phyloP scores from a whole-genome alignment of 2,113 vertebrate species.

The Rhizomys pruinosus region DNA sequence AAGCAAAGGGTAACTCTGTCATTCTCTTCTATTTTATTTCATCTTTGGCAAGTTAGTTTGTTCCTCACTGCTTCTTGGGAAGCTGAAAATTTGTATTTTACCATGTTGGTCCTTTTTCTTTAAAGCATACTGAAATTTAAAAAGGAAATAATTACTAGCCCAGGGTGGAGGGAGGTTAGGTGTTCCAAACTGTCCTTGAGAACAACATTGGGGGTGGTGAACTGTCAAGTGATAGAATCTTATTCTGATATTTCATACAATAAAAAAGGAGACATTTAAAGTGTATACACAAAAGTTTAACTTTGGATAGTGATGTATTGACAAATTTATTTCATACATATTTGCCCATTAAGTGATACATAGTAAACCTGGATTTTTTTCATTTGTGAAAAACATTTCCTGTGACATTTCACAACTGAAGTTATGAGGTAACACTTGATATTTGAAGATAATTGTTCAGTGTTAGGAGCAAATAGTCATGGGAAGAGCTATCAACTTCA shows the following conservation, averaged over 20 bases:
- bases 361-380: conserved; percentile 45
- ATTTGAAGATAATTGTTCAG: conserved; percentile 20
- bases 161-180: not conserved
- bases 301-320: conserved; percentile 12
- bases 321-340: not conserved
- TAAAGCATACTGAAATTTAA: conserved; percentile 20
- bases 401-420: not conserved
- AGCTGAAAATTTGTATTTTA: conserved; percentile 27
- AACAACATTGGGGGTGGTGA: not conserved
- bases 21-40: conserved; percentile 24
- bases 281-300: conserved; percentile 6
- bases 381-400: conserved; percentile 38
- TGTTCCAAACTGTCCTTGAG: not conserved
- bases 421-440: conserved; percentile 29
- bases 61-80: not conserved
- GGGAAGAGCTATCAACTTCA: not conserved
- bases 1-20: conserved; percentile 55
- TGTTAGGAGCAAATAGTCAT: conserved; percentile 21
- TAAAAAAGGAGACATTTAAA: conserved; percentile 18
- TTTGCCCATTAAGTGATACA: conserved; percentile 28
- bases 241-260: not conserved
- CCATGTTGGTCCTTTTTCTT: not conserved
- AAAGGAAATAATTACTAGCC: conserved; percentile 28
- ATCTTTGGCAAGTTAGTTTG: conserved; percentile 12
- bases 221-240: not conserved